These are phyloP conservation scores for Atractosteus spatula DNA, from an alignment of 2,113 vertebrate genomes.

Conservation along the genomic window DNA sequence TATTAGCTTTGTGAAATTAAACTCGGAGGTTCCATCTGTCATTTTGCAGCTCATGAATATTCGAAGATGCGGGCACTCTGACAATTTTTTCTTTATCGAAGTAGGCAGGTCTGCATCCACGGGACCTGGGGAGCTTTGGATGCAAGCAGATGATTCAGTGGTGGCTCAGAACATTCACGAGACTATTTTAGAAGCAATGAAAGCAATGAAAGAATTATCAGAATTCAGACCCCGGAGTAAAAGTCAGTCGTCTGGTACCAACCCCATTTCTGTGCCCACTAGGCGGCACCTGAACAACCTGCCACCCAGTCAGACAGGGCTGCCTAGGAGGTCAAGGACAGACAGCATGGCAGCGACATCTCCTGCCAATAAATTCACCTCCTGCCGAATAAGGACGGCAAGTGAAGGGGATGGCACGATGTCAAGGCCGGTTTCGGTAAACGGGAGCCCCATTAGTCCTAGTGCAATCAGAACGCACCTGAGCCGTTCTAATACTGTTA, in stretches of 20 bases:
- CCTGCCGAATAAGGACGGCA: slow-evolving; percentile 76
- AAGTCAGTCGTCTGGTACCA: slow-evolving; percentile 87
- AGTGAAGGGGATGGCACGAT: slow-evolving; percentile 78
- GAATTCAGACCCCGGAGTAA: slow-evolving; percentile 96
- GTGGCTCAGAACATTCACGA: slow-evolving; percentile 98
- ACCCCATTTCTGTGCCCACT: slow-evolving; percentile 75
- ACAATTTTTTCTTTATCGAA: slow-evolving; percentile 97
- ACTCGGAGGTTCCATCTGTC: slow-evolving; percentile 86
- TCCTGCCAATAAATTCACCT: slow-evolving; percentile 64
- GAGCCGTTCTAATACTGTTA: slow-evolving; percentile 81
- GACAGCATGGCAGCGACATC: slow-evolving; percentile 73
- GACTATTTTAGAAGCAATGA: slow-evolving; percentile 95
- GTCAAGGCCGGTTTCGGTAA: slow-evolving; percentile 70
- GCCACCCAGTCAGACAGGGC: slow-evolving; percentile 80
- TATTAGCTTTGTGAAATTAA: slow-evolving; percentile 89
- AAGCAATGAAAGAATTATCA: slow-evolving; percentile 92
- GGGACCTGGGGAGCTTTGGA: slow-evolving; percentile 96
- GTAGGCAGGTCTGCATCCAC: slow-evolving; percentile 91
- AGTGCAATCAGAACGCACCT: slow-evolving; percentile 74
- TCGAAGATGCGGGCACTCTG: slow-evolving; percentile 93
- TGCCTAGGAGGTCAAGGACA: slow-evolving; percentile 70
- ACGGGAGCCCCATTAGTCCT: slow-evolving; percentile 83
- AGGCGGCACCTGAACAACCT: slow-evolving; percentile 70
- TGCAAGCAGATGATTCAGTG: slow-evolving; percentile 95
- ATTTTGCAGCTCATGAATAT: slow-evolving; percentile 95